A percentile compares a stretch with the other conserved stretches of the same genome.
phyloP scores from a whole-genome alignment of 2,888 invertebrate genomes.

The Fragum sueziense region DNA sequence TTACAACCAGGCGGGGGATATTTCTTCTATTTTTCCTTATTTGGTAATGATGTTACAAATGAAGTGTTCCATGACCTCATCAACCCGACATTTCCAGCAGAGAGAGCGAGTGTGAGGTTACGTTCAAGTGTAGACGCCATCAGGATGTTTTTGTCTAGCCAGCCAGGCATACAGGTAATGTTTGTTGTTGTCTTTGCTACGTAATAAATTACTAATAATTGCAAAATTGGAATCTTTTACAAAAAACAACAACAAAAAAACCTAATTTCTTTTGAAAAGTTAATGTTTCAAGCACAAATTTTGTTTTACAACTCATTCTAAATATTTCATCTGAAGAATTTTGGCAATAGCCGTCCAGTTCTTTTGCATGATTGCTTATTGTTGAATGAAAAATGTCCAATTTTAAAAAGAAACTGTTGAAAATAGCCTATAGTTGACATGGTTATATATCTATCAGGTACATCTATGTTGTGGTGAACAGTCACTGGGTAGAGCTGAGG shows the following conservation, averaged over 20 bases:
- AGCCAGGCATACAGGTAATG: slow-evolving; percentile 81
- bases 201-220: no score
- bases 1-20: slow-evolving; percentile 78
- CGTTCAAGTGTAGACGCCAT: slow-evolving; percentile 80
- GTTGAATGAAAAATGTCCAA: no score
- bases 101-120: slow-evolving; percentile 82
- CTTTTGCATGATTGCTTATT: no score
- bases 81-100: slow-evolving; percentile 81
- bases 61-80: slow-evolving; percentile 82
- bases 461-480: slow-evolving; percentile 82
- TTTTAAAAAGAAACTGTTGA: no score
- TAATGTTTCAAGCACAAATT: no score
- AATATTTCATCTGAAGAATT: no score
- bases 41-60: slow-evolving; percentile 83
- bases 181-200: not conserved
- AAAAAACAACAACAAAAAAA: no score
- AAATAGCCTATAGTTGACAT: no score
- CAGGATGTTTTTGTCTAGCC: slow-evolving; percentile 79
- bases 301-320: no score
- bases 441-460: slow-evolving; percentile 75
- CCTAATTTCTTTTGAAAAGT: no score
- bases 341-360: no score
- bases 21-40: slow-evolving; percentile 82
- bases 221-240: no score
- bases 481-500: slow-evolving; percentile 80